Conservation (phyloP, 2,888 invertebrate species). For the Diarsia mendica region DNA sequence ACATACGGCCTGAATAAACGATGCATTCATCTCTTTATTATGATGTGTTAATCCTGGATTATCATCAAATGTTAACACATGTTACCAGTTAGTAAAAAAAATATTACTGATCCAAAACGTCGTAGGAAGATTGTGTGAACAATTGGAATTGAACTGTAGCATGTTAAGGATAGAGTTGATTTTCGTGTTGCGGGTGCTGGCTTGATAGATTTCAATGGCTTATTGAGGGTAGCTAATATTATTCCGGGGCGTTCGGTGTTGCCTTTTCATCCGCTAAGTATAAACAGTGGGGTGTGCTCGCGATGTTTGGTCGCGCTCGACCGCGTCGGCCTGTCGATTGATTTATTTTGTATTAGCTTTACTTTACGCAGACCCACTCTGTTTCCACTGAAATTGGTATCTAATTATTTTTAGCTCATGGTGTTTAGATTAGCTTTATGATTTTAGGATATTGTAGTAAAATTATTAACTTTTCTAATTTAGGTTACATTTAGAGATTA, state of each 20-base stretch:
- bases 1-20: conserved; percentile 89
- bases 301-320: conserved; percentile 85
- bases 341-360: conserved; percentile 85
- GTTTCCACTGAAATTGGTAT: conserved; percentile 55
- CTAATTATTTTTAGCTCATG: conserved; percentile 54
- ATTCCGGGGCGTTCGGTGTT: conserved; percentile 90
- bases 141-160: conserved; percentile 73
- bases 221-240: conserved; percentile 90
- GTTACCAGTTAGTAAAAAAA: conserved; percentile 90
- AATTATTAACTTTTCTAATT: not conserved
- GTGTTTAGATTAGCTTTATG: conserved; percentile 30
- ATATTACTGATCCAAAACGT: conserved; percentile 43
- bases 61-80: conserved; percentile 91
- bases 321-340: conserved; percentile 82
- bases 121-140: conserved; percentile 25
- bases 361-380: conserved; percentile 67
- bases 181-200: conserved; percentile 66
- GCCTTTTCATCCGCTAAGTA: conserved; percentile 90
- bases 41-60: conserved; percentile 90
- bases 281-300: conserved; percentile 90
- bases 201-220: conserved; percentile 84
- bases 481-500: conserved; percentile 1
- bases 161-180: conserved; percentile 67
- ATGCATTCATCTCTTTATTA: conserved; percentile 90
- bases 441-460: not conserved